Evolutionary conservation across 2,113 vertebrate genomes (phyloP).

Genomic region (Cercopithecus mona): DNA sequence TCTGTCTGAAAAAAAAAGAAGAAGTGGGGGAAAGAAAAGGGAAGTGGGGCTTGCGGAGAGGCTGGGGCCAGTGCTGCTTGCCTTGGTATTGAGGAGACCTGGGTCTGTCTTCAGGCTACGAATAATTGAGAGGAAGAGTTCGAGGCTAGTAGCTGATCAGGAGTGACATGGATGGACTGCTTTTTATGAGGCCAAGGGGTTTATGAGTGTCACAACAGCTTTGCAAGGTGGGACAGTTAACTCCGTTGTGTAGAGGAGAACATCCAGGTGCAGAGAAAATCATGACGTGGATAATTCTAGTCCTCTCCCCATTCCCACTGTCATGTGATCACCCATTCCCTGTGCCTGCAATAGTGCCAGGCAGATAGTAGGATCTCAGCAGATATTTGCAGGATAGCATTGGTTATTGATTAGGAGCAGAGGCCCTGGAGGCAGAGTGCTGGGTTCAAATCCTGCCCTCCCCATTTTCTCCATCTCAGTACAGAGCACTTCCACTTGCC

Average conservation of each 20-base stretch:
- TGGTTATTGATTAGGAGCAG: not conserved
- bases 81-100: not conserved
- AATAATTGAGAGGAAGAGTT: not conserved
- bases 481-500: not conserved
- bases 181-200: not conserved
- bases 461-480: not conserved
- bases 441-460: not conserved
- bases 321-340: not conserved
- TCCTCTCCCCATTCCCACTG: not conserved
- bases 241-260: not conserved
- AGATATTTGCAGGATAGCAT: not conserved
- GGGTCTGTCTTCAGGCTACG: not conserved
- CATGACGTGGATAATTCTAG: fast-evolving
- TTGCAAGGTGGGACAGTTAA: not conserved
- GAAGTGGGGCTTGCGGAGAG: too few relatives aligned
- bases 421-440: not conserved
- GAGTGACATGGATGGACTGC: not conserved
- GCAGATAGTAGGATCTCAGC: not conserved
- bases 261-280: not conserved
- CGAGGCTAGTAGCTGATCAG: not conserved
- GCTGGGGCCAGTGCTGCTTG: not conserved
- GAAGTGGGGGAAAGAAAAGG: not conserved
- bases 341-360: not conserved
- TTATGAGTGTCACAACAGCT: not conserved
- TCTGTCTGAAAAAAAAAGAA: not conserved